Conservation (phyloP, 2,797 vertebrate genomes). For the Mus minutoides region DNA sequence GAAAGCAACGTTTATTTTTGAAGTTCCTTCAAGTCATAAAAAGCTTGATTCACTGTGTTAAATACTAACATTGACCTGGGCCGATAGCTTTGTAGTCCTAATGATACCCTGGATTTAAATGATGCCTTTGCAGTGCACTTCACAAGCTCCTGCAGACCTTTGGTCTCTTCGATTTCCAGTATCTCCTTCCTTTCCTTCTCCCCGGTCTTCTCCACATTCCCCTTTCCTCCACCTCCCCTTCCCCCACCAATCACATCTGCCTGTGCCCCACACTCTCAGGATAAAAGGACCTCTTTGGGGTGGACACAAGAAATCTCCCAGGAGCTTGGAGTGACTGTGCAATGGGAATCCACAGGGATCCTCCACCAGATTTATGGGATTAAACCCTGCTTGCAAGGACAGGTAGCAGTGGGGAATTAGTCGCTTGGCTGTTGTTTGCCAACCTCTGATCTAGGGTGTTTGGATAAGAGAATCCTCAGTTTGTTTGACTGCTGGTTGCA, state of each 20-base stretch:
- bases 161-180: background rate
- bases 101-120: conserved; percentile 68
- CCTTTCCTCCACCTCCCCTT: background rate
- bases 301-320: background rate
- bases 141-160: conserved; percentile 57
- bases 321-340: background rate
- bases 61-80: conserved; percentile 62
- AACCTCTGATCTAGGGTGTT: background rate
- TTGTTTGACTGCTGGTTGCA: background rate
- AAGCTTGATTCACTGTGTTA: conserved; percentile 64
- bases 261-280: background rate
- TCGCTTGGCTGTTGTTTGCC: background rate
- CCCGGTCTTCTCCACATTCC: background rate
- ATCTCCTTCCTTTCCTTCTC: background rate
- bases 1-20: conserved; percentile 66
- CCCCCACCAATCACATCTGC: background rate
- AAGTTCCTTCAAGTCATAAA: conserved; percentile 77
- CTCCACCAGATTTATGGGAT: background rate
- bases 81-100: conserved; percentile 73
- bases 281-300: background rate
- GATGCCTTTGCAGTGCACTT: background rate
- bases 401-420: background rate
- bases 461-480: background rate
- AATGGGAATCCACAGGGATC: background rate
- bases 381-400: conserved; percentile 16